Evolutionary conservation across 2,888 invertebrate species (phyloP).

Genomic region (Phyto melanocephala): DNA sequence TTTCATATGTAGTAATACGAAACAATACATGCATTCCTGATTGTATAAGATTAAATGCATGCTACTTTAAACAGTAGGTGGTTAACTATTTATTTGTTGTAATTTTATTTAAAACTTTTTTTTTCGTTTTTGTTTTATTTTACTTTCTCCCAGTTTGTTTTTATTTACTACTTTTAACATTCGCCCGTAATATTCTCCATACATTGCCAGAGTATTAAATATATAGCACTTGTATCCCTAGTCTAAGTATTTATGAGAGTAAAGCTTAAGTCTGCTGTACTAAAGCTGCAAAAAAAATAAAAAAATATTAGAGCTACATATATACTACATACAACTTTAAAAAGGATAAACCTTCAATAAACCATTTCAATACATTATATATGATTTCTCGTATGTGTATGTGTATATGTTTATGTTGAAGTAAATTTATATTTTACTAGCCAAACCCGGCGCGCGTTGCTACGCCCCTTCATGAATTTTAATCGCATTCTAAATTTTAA

Average conservation of each 20-base stretch:
- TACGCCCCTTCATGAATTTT: no score
- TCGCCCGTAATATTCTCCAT: constrained; percentile 35
- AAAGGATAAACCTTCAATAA: constrained; percentile 47
- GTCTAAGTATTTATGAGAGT: constrained; percentile 36
- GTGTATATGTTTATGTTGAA: no score
- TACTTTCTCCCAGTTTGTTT: constrained; percentile 13
- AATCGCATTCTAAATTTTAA: no score
- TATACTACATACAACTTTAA: constrained; percentile 17
- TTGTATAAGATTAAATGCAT: constrained; percentile 56
- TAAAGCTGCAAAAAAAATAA: neutral
- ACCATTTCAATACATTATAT: constrained; percentile 20
- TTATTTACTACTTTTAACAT: constrained; percentile 26
- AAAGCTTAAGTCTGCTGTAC: constrained; percentile 34
- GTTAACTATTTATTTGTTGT: constrained; percentile 13
- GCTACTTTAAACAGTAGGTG: constrained; percentile 53
- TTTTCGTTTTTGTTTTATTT: neutral
- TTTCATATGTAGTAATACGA: neutral
- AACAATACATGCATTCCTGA: constrained; percentile 45
- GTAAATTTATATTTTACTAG: no score
- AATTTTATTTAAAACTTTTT: neutral
- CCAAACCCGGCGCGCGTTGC: no score
- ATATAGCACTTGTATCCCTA: constrained; percentile 16
- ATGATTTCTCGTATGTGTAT: neutral
- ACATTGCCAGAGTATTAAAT: constrained; percentile 17
- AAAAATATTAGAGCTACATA: no score